Conservation (phyloP, 2,797 vertebrate genomes). For the Bovichtus diacanthus region DNA sequence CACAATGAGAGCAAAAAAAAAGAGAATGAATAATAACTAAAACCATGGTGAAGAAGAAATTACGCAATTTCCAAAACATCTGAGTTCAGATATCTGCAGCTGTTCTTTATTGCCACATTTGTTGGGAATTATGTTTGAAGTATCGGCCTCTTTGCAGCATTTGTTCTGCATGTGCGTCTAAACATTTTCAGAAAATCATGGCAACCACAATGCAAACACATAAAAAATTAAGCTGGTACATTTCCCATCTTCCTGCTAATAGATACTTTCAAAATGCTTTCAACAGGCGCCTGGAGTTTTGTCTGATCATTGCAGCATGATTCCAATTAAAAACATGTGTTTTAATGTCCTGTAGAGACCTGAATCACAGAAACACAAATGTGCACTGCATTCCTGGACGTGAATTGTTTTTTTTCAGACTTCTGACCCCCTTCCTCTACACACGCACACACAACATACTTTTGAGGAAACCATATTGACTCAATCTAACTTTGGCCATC, state of each 20-base stretch:
- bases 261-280: slow-evolving; percentile 7
- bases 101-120: not conserved
- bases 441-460: not conserved
- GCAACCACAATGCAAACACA: not conserved
- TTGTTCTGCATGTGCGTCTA: slow-evolving; percentile 39
- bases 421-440: not conserved
- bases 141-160: not conserved
- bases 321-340: slow-evolving; percentile 13
- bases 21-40: not conserved
- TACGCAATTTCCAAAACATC: not conserved
- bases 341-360: not conserved
- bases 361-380: not conserved
- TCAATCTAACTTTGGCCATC: not conserved
- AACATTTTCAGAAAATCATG: not conserved
- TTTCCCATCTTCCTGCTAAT: not conserved
- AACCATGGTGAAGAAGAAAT: not conserved
- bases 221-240: not conserved
- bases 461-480: not conserved
- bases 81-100: slow-evolving; percentile 3
- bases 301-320: not conserved
- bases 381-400: not conserved
- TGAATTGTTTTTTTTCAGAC: not conserved
- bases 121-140: not conserved
- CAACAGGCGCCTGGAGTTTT: not conserved
- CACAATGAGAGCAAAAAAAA: not conserved